A percentile compares a stretch with the other conserved stretches of the same genome.
Conservation (phyloP, 2,797 vertebrate species). For the Pogoniulus pusillus region DNA sequence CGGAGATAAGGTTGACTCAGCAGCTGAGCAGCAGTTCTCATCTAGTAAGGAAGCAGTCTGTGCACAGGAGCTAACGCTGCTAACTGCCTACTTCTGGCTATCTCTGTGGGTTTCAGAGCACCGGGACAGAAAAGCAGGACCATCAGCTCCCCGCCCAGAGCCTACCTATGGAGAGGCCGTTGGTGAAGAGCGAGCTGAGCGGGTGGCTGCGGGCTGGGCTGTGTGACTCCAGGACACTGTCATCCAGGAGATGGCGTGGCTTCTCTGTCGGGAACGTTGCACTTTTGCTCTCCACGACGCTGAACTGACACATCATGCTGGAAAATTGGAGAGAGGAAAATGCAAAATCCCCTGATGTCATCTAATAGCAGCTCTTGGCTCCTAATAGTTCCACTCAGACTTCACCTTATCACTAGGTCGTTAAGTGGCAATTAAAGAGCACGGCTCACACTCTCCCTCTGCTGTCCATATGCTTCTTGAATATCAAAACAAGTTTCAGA, state of each 20-base stretch:
- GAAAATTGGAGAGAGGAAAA: slow-evolving; percentile 60
- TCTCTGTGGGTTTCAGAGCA: background rate
- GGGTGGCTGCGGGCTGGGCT: slow-evolving; percentile 83
- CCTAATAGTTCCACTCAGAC: background rate
- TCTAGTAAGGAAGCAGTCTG: background rate
- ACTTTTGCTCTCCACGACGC: slow-evolving; percentile 92
- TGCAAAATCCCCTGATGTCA: slow-evolving; percentile 19
- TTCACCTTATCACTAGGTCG: background rate
- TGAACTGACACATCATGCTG: slow-evolving; percentile 95
- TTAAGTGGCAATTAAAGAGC: background rate
- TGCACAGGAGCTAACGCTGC: background rate
- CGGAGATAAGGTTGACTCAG: background rate
- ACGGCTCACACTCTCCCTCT: background rate
- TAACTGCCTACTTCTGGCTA: background rate
- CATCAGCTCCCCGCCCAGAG: background rate
- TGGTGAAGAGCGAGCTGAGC: slow-evolving; percentile 79
- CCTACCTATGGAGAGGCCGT: slow-evolving; percentile 87
- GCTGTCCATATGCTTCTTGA: background rate
- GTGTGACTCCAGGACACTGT: slow-evolving; percentile 94
- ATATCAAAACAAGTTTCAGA: background rate
- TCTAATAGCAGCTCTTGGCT: background rate
- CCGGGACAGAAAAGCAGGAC: slow-evolving; percentile 21
- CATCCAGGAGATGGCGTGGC: slow-evolving; percentile 92
- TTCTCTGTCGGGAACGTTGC: slow-evolving; percentile 91
- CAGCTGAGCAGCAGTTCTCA: background rate